phyloP scores from a whole-genome alignment of 2,888 invertebrate genomes.

The Trimorus sp. region DNA sequence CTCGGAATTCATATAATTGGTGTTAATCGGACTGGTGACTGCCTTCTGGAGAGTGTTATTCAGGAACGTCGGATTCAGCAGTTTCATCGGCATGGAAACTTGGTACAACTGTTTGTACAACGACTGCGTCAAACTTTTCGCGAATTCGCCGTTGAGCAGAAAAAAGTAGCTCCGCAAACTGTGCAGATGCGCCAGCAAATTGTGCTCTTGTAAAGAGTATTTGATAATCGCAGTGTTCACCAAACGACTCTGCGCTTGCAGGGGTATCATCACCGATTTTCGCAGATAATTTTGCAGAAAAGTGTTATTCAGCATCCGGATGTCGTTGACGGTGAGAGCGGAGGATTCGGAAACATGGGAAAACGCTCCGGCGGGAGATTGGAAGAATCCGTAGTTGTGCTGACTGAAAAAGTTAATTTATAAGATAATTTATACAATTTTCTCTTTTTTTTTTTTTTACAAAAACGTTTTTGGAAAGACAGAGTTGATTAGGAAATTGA shows the following conservation, averaged over 20 bases:
- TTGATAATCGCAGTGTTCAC: constrained; percentile 89
- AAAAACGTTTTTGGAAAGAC: too few species aligned
- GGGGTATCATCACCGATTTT: constrained; percentile 86
- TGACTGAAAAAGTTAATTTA: not conserved
- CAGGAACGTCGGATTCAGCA: constrained; percentile 87
- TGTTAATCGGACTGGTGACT: constrained; percentile 85
- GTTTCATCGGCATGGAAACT: constrained; percentile 85
- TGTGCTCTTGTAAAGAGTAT: constrained; percentile 86
- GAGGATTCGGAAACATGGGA: constrained; percentile 55
- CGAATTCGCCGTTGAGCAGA: constrained; percentile 90
- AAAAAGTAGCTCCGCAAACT: constrained; percentile 91
- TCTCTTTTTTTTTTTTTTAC: too few species aligned
- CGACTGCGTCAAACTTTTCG: constrained; percentile 87
- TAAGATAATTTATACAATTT: too few species aligned
- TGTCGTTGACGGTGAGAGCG: constrained; percentile 74
- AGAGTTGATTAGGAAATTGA: too few species aligned
- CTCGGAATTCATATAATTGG: constrained; percentile 76
- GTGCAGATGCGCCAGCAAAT: constrained; percentile 87
- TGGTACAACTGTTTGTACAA: constrained; percentile 86
- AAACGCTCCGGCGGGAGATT: constrained; percentile 16
- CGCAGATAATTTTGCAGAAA: constrained; percentile 84
- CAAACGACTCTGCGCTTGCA: constrained; percentile 87
- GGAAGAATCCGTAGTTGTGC: constrained; percentile 48
- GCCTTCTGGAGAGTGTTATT: constrained; percentile 88
- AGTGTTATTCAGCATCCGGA: constrained; percentile 78